Conservation (phyloP, 2,113 vertebrate genomes). For the Vimba vimba region DNA sequence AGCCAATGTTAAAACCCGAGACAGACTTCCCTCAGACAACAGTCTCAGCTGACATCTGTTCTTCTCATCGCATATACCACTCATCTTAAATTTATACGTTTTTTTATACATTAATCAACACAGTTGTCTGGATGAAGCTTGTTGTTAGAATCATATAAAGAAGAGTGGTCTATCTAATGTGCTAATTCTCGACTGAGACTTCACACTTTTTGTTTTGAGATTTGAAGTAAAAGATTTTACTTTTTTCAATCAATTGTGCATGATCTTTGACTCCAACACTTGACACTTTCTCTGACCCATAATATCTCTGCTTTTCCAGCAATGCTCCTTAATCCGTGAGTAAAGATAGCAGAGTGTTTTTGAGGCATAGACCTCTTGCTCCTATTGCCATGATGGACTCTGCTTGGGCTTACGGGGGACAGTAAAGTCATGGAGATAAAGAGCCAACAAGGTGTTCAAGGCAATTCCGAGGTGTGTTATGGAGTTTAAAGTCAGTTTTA, state of each 20-base stretch:
- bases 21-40: constrained; percentile 68
- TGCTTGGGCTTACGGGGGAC: background rate
- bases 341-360: constrained; percentile 38
- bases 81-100: background rate
- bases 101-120: background rate
- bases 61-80: constrained; percentile 29
- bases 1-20: constrained; percentile 76
- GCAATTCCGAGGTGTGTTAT: background rate
- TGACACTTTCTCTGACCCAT: background rate
- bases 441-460: background rate
- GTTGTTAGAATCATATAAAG: background rate
- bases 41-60: constrained; percentile 60
- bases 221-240: background rate
- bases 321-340: background rate
- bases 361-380: constrained; percentile 21
- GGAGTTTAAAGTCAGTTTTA: background rate
- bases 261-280: background rate
- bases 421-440: background rate
- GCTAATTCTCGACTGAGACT: background rate
- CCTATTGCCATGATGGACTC: constrained; percentile 18
- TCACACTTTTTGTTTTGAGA: background rate
- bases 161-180: background rate
- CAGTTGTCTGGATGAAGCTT: background rate
- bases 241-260: too few species aligned
- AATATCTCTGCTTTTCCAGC: constrained; percentile 37